Base-by-base conservation (phyloP, 2,797 vertebrate species). In the Myotis vivesi region DNA sequence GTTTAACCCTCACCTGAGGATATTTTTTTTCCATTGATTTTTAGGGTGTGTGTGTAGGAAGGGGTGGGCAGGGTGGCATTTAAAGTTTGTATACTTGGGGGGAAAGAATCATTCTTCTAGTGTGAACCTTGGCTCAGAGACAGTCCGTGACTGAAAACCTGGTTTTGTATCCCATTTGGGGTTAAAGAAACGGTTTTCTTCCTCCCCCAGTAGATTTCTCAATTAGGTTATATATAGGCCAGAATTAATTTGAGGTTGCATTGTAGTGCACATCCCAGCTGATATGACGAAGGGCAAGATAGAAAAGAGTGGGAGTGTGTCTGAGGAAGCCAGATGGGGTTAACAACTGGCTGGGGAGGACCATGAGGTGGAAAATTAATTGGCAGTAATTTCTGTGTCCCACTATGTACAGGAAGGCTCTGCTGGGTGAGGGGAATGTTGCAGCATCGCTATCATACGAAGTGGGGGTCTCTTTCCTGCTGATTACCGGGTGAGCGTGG, bases 11-110 rank as follows among this genome's bases (percentile, higher is more conserved):
- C 57, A 28, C 25, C 57, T 28, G 57, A 59, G 57, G 25, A 28
- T 59, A 59, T 59, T 59, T 59, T 25, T 28, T 6, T 11, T 12
- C 57, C 57, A 59, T 59, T 59, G 57, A 59, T 59, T 59, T 57
- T 57, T 59, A 59, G 25, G 11, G 64, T 53, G 46, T 38, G 28
- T 41, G 3, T 79, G 64, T 80, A 53, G 64, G 69, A 82, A 75
- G 28, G 33, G 55, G 66, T 81, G 66, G 79, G 71, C 28, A 77
- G 87, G 55, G 55, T 91, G 69, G 68, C 80, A 84, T 87, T 96
- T 94, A 41, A 76, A 83, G 83, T 95, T 79, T 71, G 79, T 96
- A 85, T 75, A 66, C 94, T 94, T 95, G 73, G 4, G n/a, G 75
- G 66, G 76, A 95, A 86, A 87, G 83, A 91, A 53, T 87, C 49